Conservation (phyloP, 2,888 invertebrate species). For the Caenorhabditis japonica region DNA sequence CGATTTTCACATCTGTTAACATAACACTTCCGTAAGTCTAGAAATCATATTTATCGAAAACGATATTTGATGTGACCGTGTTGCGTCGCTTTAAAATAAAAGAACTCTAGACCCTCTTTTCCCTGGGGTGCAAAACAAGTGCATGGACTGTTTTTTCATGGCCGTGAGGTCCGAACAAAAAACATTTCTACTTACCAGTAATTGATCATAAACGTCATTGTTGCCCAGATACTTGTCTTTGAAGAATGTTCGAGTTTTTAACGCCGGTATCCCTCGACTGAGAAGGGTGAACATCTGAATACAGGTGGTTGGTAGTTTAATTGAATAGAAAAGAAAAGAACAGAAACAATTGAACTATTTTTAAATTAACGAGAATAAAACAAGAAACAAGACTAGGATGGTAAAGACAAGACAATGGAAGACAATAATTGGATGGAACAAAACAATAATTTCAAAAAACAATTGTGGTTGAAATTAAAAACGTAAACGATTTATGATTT, state of each 20-base stretch:
- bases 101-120: constrained; percentile 8
- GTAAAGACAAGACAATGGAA: background rate
- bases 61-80: too few relatives aligned
- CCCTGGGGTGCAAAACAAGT: background rate
- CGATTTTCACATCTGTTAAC: constrained; percentile 19
- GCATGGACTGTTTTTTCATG: background rate
- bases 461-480: too few relatives aligned
- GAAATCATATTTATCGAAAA: constrained; percentile 39
- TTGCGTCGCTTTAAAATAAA: constrained; percentile 8
- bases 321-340: constrained; percentile 12
- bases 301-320: background rate
- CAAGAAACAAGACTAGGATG: too few relatives aligned
- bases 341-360: background rate
- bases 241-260: constrained; percentile 23
- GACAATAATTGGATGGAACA: constrained; percentile 11
- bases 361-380: too few relatives aligned
- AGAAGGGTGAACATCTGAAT: constrained; percentile 51
- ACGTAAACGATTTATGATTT: too few relatives aligned
- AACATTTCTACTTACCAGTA: constrained; percentile 28
- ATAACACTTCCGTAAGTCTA: constrained; percentile 38
- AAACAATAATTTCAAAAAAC: too few relatives aligned
- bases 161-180: background rate
- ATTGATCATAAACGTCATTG: constrained; percentile 22
- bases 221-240: constrained; percentile 18
- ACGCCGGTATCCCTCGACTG: constrained; percentile 43